Evolutionary conservation across 2,113 vertebrate species (phyloP).

Genomic region (Hyla sarda): DNA sequence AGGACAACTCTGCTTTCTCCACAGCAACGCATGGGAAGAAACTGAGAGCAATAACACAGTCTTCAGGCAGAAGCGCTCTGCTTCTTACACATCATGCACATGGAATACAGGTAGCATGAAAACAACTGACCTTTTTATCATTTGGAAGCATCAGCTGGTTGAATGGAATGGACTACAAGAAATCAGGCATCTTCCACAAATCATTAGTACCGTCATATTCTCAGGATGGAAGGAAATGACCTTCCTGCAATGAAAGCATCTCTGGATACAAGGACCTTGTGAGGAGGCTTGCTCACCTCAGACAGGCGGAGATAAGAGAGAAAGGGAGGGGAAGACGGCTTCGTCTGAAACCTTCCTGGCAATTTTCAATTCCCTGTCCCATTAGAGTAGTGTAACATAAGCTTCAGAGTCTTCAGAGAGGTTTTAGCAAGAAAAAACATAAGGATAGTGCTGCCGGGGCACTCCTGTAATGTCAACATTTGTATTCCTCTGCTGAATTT

Average conservation of each 20-base stretch:
- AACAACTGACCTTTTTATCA: slow-evolving; percentile 44
- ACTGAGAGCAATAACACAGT: not conserved
- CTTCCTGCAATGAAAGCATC: slow-evolving; percentile 45
- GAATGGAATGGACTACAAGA: not conserved
- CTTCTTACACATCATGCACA: not conserved
- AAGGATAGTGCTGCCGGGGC: slow-evolving; percentile 39
- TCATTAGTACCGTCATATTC: not conserved
- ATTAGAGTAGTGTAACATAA: slow-evolving; percentile 74
- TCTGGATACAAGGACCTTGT: slow-evolving; percentile 41
- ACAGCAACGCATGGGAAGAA: not conserved
- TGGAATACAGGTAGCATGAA: slow-evolving; percentile 5
- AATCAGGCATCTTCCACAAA: not conserved
- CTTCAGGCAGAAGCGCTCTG: not conserved
- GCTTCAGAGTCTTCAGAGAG: slow-evolving; percentile 63
- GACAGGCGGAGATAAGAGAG: slow-evolving; percentile 47
- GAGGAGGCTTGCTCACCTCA: not conserved
- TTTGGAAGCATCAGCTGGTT: not conserved
- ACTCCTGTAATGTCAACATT: not conserved
- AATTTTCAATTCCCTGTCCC: slow-evolving; percentile 67
- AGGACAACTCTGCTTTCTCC: not conserved
- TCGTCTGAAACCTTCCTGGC: slow-evolving; percentile 64
- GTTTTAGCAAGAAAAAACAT: slow-evolving; percentile 47
- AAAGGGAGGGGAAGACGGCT: slow-evolving; percentile 13
- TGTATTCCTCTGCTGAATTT: not conserved
- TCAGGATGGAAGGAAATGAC: slow-evolving; percentile 19